Percentiles rank a stretch among this genome's conserved stretches.
Evolutionary conservation across 2,888 invertebrate genomes (phyloP).

Genomic region (Drosophila sordidula): DNA sequence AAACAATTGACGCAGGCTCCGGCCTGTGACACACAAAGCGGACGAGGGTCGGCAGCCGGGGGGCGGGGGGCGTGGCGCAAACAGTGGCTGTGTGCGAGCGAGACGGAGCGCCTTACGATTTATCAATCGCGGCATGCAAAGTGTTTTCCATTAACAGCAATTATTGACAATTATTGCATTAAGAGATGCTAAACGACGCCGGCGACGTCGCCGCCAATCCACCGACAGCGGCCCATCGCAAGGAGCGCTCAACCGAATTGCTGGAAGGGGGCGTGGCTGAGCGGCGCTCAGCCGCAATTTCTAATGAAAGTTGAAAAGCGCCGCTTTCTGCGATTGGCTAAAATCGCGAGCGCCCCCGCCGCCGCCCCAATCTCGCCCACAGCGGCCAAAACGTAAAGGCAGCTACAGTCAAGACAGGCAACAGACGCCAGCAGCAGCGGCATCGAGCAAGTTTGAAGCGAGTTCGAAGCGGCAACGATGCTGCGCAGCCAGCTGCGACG

Average conservation of each 20-base stretch:
- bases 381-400: slow-evolving; percentile 11
- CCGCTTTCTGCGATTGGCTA: slow-evolving; percentile 65
- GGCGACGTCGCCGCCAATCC: slow-evolving; percentile 38
- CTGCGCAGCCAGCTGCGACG: slow-evolving; percentile 37
- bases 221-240: slow-evolving; percentile 11
- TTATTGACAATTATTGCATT: slow-evolving; percentile 64
- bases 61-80: too few species aligned
- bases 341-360: slow-evolving; percentile 22
- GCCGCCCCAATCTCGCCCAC: slow-evolving; percentile 1
- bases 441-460: slow-evolving; percentile 63
- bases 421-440: slow-evolving; percentile 13
- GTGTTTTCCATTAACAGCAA: slow-evolving; percentile 64
- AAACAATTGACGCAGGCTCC: slow-evolving; percentile 44
- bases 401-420: slow-evolving; percentile 14
- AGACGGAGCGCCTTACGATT: slow-evolving; percentile 9
- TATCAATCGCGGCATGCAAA: slow-evolving; percentile 57
- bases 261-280: slow-evolving; percentile 49
- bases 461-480: slow-evolving; percentile 55
- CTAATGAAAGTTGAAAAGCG: slow-evolving; percentile 76
- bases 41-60: too few species aligned
- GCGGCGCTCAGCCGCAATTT: slow-evolving; percentile 45
- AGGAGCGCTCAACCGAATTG: slow-evolving; percentile 29
- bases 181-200: slow-evolving; percentile 48
- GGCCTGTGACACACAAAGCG: slow-evolving; percentile 43
- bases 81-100: not conserved